Percentiles rank a stretch among this genome's conserved stretches.
phyloP scores from a whole-genome alignment of 2,888 invertebrate species.

The Chromoteleia sp. region DNA sequence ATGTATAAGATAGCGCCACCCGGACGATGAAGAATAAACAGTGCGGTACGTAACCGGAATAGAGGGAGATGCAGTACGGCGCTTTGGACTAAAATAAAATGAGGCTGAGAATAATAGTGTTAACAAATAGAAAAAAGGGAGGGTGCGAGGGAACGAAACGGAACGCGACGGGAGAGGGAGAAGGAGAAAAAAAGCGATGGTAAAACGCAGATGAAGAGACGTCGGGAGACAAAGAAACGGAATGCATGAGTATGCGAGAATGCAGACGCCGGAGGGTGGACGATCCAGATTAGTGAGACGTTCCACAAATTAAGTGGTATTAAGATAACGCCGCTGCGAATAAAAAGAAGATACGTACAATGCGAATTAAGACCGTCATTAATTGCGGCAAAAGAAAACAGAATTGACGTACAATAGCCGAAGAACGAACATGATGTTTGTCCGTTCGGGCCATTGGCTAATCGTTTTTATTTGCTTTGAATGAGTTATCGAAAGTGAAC shows the following conservation, averaged over 20 bases:
- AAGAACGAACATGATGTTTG: constrained; percentile 20
- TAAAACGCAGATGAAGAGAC: constrained; percentile 14
- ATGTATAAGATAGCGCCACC: constrained; percentile 53
- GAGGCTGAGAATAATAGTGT: constrained; percentile 58
- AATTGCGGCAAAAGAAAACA: constrained; percentile 53
- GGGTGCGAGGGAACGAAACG: constrained; percentile 70
- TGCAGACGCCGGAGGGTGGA: constrained; percentile 42
- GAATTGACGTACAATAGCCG: constrained; percentile 40
- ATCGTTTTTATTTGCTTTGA: too few relatives aligned
- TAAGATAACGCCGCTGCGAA: constrained; percentile 50
- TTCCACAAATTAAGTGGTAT: constrained; percentile 67
- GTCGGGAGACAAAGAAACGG: constrained; percentile 46
- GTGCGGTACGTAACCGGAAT: constrained; percentile 58
- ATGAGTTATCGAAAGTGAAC: too few relatives aligned
- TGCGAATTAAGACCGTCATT: constrained; percentile 56
- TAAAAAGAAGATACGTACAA: constrained; percentile 60
- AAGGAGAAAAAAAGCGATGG: constrained; percentile 5
- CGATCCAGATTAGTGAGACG: constrained; percentile 63
- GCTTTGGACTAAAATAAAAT: constrained; percentile 65
- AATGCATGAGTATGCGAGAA: constrained; percentile 61
- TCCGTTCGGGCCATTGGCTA: too few relatives aligned
- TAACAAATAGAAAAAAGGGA: constrained; percentile 71
- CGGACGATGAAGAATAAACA: constrained; percentile 61
- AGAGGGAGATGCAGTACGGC: constrained; percentile 51
- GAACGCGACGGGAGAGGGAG: constrained; percentile 67